Evolutionary conservation across 2,797 vertebrate genomes (phyloP).

Genomic region (Hippocampus kuda): DNA sequence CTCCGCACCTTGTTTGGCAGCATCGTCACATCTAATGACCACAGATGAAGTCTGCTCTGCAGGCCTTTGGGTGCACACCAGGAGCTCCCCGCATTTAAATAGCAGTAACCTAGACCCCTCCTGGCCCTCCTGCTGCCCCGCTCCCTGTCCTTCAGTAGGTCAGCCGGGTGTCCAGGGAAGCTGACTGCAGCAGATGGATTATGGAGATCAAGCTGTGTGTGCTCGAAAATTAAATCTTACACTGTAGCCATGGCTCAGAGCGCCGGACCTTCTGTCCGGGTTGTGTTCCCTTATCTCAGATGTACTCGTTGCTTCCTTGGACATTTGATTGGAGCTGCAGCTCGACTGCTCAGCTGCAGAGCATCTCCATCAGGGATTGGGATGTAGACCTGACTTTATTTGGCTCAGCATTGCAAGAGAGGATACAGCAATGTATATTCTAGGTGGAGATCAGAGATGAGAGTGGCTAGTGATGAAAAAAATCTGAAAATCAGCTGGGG

Average conservation of each 20-base stretch:
- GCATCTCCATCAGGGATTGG: background rate
- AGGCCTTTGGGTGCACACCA: constrained; percentile 33
- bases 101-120: constrained; percentile 52
- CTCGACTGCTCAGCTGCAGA: background rate
- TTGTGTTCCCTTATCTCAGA: constrained; percentile 36
- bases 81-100: constrained; percentile 54
- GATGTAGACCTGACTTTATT: no score
- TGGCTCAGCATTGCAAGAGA: no score
- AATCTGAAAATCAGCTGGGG: no score
- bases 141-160: constrained; percentile 47
- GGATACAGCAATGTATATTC: no score
- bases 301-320: constrained; percentile 29
- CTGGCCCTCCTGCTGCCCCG: constrained; percentile 12
- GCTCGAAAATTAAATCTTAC: constrained; percentile 57
- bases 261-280: constrained; percentile 48
- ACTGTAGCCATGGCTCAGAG: constrained; percentile 36
- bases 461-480: no score
- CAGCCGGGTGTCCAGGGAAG: constrained; percentile 33
- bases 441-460: no score
- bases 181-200: constrained; percentile 61
- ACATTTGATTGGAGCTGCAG: constrained; percentile 25
- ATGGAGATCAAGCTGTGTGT: constrained; percentile 58
- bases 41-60: constrained; percentile 40
- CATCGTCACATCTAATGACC: constrained; percentile 38
- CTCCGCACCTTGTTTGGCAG: constrained; percentile 42